These are phyloP conservation scores for Aphelenchoides avenae DNA, from an alignment of 1,140 invertebrate genomes.

Conservation along the genomic window DNA sequence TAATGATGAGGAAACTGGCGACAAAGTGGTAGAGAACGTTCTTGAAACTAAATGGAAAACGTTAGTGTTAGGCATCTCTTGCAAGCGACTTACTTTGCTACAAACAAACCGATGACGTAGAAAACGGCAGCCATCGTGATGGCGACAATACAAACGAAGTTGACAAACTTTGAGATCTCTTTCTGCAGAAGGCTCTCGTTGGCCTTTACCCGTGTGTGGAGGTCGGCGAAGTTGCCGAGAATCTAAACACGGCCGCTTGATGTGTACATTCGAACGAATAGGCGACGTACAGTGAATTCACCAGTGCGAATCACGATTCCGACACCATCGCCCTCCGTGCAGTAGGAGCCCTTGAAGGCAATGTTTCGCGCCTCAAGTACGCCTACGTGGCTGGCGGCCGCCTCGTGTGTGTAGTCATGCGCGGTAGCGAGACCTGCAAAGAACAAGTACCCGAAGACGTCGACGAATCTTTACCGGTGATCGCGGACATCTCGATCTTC, in stretches of 20 bases:
- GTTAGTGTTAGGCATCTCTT: too few species aligned
- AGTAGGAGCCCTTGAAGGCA: constrained; percentile 56
- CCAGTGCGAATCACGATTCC: constrained; percentile 56
- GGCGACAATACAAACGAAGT: constrained; percentile 50
- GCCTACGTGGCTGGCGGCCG: constrained; percentile 39
- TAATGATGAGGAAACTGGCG: constrained; percentile 58
- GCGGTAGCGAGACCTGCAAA: too few species aligned
- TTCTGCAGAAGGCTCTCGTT: constrained; percentile 45
- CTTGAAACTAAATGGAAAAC: constrained; percentile 42
- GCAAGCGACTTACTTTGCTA: too few species aligned
- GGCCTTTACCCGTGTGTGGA: constrained; percentile 43
- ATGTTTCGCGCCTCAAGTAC: constrained; percentile 57
- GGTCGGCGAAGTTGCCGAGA: constrained; percentile 45
- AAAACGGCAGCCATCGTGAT: constrained; percentile 40
- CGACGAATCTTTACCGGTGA: constrained; percentile 66
- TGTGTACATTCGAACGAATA: too few species aligned
- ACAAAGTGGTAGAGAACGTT: constrained; percentile 56
- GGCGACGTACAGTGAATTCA: constrained; percentile 51
- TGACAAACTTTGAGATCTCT: constrained; percentile 55
- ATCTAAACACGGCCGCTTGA: constrained; percentile 49
- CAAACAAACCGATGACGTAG: constrained; percentile 48
- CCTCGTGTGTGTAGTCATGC: constrained; percentile 50
- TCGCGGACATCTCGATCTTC: constrained; percentile 71
- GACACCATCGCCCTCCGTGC: constrained; percentile 56
- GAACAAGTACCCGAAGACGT: too few species aligned